Conservation (phyloP, 1,140 invertebrate species). For the Euwallacea similis region DNA sequence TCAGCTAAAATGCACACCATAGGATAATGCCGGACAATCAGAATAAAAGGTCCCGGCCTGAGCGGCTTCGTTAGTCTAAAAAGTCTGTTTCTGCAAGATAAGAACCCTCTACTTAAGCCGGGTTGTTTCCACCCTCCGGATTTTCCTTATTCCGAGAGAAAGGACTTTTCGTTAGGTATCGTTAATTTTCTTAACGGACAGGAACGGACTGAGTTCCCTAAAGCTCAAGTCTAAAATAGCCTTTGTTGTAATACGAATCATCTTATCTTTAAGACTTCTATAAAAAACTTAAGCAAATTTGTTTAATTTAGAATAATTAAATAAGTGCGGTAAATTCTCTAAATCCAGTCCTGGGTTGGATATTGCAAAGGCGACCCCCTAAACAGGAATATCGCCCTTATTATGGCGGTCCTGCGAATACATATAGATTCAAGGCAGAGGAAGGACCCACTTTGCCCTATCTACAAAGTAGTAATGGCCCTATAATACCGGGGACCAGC, state of each 20-base stretch:
- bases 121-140: conserved; percentile 38
- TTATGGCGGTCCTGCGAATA: conserved; percentile 20
- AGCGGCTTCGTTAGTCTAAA: conserved; percentile 36
- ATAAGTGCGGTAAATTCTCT: no score
- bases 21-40: conserved; percentile 37
- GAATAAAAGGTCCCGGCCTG: conserved; percentile 34
- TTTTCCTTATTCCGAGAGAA: conserved; percentile 32
- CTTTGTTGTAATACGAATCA: background rate
- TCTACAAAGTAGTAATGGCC: conserved; percentile 35
- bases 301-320: no score
- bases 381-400: conserved; percentile 25
- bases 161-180: conserved; percentile 35
- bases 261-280: no score
- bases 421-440: conserved; percentile 19
- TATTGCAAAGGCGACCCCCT: conserved; percentile 13
- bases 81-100: conserved; percentile 40
- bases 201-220: conserved; percentile 6
- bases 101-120: conserved; percentile 39
- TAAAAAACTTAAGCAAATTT: no score
- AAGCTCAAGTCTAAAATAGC: background rate
- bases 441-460: conserved; percentile 20
- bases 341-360: conserved; percentile 10
- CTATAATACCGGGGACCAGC: conserved; percentile 33
- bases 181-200: conserved; percentile 38
- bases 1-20: conserved; percentile 37